Percentiles rank a stretch among this genome's conserved stretches.
Conservation (phyloP, 2,888 invertebrate species). For the Synergus umbraculus region DNA sequence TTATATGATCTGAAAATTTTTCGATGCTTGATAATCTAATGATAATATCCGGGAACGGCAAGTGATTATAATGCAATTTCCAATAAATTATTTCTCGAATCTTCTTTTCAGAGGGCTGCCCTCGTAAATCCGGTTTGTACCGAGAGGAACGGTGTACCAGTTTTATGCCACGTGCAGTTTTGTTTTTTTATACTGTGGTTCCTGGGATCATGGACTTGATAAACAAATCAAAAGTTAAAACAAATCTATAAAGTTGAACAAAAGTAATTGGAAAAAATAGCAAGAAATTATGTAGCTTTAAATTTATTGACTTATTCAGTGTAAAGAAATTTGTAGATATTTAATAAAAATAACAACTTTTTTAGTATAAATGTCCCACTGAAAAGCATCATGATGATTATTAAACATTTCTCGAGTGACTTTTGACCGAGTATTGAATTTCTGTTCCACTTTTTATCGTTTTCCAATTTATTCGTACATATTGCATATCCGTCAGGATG, state of each 20-base stretch:
- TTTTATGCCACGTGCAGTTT: neutral
- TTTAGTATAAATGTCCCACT: too few relatives aligned
- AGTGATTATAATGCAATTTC: neutral
- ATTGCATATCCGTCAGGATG: too few relatives aligned
- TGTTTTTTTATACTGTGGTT: conserved; percentile 1
- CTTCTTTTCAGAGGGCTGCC: neutral
- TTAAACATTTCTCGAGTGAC: too few relatives aligned
- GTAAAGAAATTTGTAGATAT: too few relatives aligned
- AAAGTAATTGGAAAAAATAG: neutral
- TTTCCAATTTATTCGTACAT: too few relatives aligned
- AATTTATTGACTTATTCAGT: too few relatives aligned
- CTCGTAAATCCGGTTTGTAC: conserved; percentile 1
- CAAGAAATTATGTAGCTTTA: too few relatives aligned
- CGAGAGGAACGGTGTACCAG: neutral
- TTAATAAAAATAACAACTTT: too few relatives aligned
- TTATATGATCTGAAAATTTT: neutral
- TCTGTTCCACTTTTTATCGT: too few relatives aligned
- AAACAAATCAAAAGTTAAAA: neutral
- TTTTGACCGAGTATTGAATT: too few relatives aligned
- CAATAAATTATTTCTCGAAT: neutral
- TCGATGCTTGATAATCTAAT: neutral
- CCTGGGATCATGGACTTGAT: neutral
- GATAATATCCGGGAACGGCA: neutral
- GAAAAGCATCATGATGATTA: too few relatives aligned
- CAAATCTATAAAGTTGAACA: neutral